Conservation (phyloP, 1,140 invertebrate species). For the Daktulosphaira vitifoliae region DNA sequence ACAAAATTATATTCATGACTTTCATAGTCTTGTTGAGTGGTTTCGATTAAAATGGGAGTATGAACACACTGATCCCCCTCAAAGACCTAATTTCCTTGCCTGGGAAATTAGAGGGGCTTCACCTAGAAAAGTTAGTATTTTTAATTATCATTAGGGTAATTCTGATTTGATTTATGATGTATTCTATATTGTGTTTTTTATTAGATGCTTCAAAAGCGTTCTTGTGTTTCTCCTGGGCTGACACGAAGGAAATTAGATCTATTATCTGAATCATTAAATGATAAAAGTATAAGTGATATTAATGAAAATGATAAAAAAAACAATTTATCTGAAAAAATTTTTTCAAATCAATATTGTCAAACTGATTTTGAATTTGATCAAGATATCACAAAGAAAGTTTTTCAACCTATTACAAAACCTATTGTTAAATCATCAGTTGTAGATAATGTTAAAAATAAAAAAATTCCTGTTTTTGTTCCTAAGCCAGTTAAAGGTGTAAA, state of each 20-base stretch:
- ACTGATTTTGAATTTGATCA: constrained; percentile 4
- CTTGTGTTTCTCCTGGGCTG: constrained; percentile 11
- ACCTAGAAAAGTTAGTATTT: constrained; percentile 49
- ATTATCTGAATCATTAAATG: constrained; percentile 14
- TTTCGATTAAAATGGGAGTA: constrained; percentile 87
- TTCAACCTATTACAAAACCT: constrained; percentile 20
- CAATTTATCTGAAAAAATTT: constrained; percentile 11
- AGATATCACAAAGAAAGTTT: constrained; percentile 6
- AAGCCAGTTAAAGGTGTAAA: constrained; percentile 16
- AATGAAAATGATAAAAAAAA: neutral
- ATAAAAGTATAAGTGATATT: constrained; percentile 13
- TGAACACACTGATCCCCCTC: constrained; percentile 74
- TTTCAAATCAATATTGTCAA: constrained; percentile 19
- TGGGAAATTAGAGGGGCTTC: constrained; percentile 94
- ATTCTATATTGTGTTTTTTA: neutral
- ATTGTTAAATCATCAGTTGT: constrained; percentile 4
- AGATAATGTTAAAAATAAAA: constrained; percentile 5
- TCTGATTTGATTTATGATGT: too few species aligned
- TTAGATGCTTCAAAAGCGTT: constrained; percentile 22
- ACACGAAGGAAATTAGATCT: constrained; percentile 9
- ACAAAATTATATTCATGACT: constrained; percentile 88
- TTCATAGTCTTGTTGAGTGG: constrained; percentile 85
- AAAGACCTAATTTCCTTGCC: constrained; percentile 76
- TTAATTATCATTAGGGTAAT: too few species aligned
- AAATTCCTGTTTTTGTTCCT: constrained; percentile 29